Conservation (phyloP, 2,888 invertebrate species). For the Cabera pusaria region DNA sequence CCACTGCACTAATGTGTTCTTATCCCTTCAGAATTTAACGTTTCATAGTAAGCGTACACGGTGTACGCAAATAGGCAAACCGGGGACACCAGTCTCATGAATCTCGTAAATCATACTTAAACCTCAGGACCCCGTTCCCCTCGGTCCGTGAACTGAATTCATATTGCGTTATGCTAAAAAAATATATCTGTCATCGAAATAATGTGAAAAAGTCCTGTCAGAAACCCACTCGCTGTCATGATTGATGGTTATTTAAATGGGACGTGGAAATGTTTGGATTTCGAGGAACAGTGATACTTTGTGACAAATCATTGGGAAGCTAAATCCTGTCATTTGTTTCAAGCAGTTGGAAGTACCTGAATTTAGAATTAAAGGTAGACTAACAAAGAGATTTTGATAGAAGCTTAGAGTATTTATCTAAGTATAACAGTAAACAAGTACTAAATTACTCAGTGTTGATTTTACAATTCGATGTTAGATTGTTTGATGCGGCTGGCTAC, state of each 20-base stretch:
- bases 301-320: slow-evolving; percentile 1
- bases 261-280: slow-evolving; percentile 3
- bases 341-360: too few relatives aligned
- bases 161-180: slow-evolving; percentile 46
- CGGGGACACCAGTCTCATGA: slow-evolving; percentile 61
- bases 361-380: too few relatives aligned
- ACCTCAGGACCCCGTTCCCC: slow-evolving; percentile 54
- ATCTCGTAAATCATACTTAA: slow-evolving; percentile 75
- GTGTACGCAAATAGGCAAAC: slow-evolving; percentile 56
- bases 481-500: too few relatives aligned
- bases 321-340: too few relatives aligned
- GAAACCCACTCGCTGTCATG: slow-evolving; percentile 7
- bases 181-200: slow-evolving; percentile 30
- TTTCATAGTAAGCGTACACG: too few relatives aligned
- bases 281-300: slow-evolving; percentile 1
- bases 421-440: too few relatives aligned
- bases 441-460: too few relatives aligned
- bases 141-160: slow-evolving; percentile 68
- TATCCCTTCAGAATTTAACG: too few relatives aligned
- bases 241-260: slow-evolving; percentile 25
- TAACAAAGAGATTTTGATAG: too few relatives aligned
- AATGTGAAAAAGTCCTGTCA: slow-evolving; percentile 17
- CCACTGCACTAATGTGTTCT: too few relatives aligned
- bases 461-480: too few relatives aligned
- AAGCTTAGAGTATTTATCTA: too few relatives aligned